Evolutionary conservation across 2,797 vertebrate genomes (phyloP).

Genomic region (Gastrophryne carolinensis): DNA sequence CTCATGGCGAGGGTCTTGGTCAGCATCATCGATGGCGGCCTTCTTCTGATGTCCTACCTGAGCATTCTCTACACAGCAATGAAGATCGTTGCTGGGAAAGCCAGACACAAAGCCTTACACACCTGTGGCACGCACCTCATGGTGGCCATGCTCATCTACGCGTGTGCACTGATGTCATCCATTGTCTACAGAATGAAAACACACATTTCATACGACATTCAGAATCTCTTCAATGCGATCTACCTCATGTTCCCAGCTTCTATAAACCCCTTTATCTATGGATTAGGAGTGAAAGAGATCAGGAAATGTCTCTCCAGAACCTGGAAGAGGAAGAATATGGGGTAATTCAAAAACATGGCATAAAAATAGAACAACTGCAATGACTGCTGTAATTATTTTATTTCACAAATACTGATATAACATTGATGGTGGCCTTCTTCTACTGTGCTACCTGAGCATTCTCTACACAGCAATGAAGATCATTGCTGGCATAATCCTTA

Average conservation of each 20-base stretch:
- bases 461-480: too few species aligned
- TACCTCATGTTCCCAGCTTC: constrained; percentile 6
- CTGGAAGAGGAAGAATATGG: neutral
- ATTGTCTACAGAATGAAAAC: neutral
- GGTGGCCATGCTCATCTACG: constrained; percentile 51
- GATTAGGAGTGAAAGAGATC: constrained; percentile 24
- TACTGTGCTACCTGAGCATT: too few species aligned
- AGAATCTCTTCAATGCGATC: constrained; percentile 19
- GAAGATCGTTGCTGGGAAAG: constrained; percentile 30
- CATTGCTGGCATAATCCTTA: too few species aligned
- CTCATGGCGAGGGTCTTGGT: constrained; percentile 35
- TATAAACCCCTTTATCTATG: constrained; percentile 19
- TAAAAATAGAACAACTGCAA: too few species aligned
- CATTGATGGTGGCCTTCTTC: too few species aligned
- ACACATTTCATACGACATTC: neutral
- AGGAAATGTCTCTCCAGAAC: neutral
- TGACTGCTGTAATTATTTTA: too few species aligned
- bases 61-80: constrained; percentile 45
- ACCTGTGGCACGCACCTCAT: constrained; percentile 47
- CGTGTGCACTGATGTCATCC: constrained; percentile 52
- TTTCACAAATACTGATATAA: too few species aligned
- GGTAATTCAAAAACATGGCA: too few species aligned
- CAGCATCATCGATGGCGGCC: constrained; percentile 44
- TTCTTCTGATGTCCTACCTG: constrained; percentile 52
- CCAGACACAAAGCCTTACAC: constrained; percentile 46